phyloP scores from a whole-genome alignment of 2,797 vertebrate species.

The Platalea minor region DNA sequence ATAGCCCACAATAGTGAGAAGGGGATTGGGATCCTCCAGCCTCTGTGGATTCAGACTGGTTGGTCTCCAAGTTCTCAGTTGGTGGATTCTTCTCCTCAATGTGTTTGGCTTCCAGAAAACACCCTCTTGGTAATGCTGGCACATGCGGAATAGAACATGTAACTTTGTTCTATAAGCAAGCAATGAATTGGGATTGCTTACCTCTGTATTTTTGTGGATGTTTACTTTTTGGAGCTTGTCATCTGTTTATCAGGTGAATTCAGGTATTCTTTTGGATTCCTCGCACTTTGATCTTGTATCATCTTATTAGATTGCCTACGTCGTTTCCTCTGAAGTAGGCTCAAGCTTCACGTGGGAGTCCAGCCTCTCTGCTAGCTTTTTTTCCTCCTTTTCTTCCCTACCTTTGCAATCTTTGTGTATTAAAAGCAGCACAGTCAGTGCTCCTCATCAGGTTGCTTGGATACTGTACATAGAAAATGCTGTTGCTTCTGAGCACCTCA shows the following conservation, averaged over 20 bases:
- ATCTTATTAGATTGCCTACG: rapidly evolving
- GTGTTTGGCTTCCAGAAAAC: not conserved
- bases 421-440: not conserved
- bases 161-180: not conserved
- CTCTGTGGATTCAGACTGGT: not conserved
- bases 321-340: not conserved
- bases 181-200: not conserved
- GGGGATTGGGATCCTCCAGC: not conserved
- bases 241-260: not conserved
- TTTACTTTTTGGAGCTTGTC: not conserved
- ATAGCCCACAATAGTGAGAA: not conserved
- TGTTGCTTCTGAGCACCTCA: not conserved
- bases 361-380: not conserved
- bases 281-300: not conserved
- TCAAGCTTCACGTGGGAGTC: not conserved
- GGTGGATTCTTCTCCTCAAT: not conserved
- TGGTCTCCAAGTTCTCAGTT: not conserved
- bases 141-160: not conserved
- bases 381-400: not conserved
- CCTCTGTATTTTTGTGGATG: not conserved
- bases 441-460: not conserved
- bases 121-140: not conserved
- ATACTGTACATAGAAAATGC: not conserved
- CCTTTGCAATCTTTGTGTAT: not conserved
- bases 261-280: not conserved